Base-by-base conservation (phyloP, 2,888 invertebrate species). In the Hoplodrina ambigua region DNA sequence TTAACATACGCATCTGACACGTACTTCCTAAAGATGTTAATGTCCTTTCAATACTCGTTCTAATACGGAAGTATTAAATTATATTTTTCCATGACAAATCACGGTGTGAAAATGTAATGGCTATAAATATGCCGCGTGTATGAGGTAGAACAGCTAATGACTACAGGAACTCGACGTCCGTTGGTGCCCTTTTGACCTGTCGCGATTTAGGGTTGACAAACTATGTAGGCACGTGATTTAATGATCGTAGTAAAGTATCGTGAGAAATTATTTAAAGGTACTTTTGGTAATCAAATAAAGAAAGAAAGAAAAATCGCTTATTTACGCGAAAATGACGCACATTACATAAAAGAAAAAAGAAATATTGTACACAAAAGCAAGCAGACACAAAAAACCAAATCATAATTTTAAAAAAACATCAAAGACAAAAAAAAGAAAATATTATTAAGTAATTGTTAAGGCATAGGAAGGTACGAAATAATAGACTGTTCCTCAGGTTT, bases 131-230 rank as follows among this genome's bases (percentile, higher is more conserved):
- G 69, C 62, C 41, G 41, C 59, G 37, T 73, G 37, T 73, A 60
- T 58, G 63, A 64, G 44, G 68, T 79, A 50, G 33, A 37, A 60
- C 50, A 41, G 63, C 72, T 82, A 82, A 81, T 85, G 83, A 86
- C 72, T 80, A 84, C 89, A 91, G 93, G 92, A 92, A 92, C 91
- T 88, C 60, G 49, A 80, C 80, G 88, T 91, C 91, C 91, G 94
- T 93, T 93, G 80, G 72, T 89, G 89, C 85, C 89, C 90, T 89
- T 87, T 80, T 84, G 85, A 88, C 90, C 87, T 80, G 74, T 82
- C 76, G 78, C 76, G 72, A 80, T 85, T 84, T 83, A 80, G 85
- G 88, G 88, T 87, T 90, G 91, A 89, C 91, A 88, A 86, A 88
- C 86, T 75, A 86, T 85, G 86, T 85, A 57, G n/a, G 84, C 83